Conservation (phyloP, 2,888 invertebrate species). For the Rhagophthalmus giganteus region DNA sequence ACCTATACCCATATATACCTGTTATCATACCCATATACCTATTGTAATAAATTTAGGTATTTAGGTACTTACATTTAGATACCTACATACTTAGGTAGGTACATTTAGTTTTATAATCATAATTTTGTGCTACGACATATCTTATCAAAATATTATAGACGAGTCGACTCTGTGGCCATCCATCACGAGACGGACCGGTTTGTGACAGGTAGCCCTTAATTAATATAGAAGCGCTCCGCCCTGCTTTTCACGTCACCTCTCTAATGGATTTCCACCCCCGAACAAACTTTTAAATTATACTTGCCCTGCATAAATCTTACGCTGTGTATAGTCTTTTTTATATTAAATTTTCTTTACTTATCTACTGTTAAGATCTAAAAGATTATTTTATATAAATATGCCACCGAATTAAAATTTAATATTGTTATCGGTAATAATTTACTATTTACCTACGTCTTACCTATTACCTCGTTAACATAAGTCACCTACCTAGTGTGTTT, state of each 20-base stretch:
- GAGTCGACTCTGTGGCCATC: slow-evolving; percentile 51
- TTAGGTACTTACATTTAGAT: too few relatives aligned
- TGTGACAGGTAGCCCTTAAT: slow-evolving; percentile 56
- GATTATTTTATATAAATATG: neutral
- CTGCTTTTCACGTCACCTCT: slow-evolving; percentile 53
- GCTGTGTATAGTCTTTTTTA: slow-evolving; percentile 35
- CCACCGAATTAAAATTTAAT: neutral
- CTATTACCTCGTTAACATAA: too few relatives aligned
- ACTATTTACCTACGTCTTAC: too few relatives aligned
- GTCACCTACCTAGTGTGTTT: too few relatives aligned
- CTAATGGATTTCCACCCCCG: slow-evolving; percentile 53
- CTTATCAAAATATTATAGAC: slow-evolving; percentile 23
- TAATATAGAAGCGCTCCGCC: slow-evolving; percentile 55
- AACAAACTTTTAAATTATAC: slow-evolving; percentile 51
- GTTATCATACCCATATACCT: too few relatives aligned
- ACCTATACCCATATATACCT: too few relatives aligned
- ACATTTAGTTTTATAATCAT: neutral
- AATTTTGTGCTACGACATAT: neutral
- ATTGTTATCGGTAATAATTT: too few relatives aligned
- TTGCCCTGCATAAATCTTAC: slow-evolving; percentile 49
- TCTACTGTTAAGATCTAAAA: neutral
- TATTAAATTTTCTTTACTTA: slow-evolving; percentile 28
- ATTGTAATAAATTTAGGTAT: too few relatives aligned
- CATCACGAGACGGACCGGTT: slow-evolving; percentile 52
- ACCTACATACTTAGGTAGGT: too few relatives aligned